These are phyloP conservation scores for Phyllotreta striolata DNA, from an alignment of 2,888 invertebrate species.

Conservation along the genomic window DNA sequence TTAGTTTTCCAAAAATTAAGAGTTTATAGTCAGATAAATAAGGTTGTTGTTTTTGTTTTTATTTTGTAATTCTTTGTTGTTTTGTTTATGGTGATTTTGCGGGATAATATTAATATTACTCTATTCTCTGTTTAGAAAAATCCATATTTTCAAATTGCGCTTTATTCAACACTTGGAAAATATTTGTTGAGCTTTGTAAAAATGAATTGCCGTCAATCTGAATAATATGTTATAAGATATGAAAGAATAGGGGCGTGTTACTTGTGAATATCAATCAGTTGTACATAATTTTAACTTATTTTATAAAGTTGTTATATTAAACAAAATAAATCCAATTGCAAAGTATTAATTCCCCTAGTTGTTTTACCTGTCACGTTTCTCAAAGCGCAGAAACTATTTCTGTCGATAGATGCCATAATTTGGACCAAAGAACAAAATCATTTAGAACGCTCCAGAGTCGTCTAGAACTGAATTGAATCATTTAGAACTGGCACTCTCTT, in stretches of 20 bases:
- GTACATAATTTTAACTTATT: slow-evolving; percentile 43
- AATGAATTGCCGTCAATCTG: slow-evolving; percentile 20
- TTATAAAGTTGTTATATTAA: slow-evolving; percentile 41
- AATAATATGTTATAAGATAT: slow-evolving; percentile 25
- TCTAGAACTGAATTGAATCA: no score
- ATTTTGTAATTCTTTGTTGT: slow-evolving; percentile 18
- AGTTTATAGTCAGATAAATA: slow-evolving; percentile 11
- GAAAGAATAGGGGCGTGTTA: slow-evolving; percentile 13
- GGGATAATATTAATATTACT: neutral
- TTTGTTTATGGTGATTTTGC: slow-evolving; percentile 11
- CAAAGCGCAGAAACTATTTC: no score
- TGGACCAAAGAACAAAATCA: no score
- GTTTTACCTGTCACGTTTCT: no score
- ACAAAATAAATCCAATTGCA: slow-evolving; percentile 25
- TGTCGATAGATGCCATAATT: no score
- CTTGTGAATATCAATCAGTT: slow-evolving; percentile 32
- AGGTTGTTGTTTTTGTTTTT: slow-evolving; percentile 18
- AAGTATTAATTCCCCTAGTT: neutral
- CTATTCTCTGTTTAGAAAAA: no score
- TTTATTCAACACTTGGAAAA: neutral
- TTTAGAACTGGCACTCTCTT: no score
- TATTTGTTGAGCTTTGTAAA: slow-evolving; percentile 2
- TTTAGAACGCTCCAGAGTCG: no score
- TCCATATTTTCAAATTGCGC: neutral
- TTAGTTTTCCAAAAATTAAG: slow-evolving; percentile 9